A percentile compares a stretch with the other conserved stretches of the same genome.
These are phyloP conservation scores for Eremobia ochroleuca DNA, from an alignment of 2,888 invertebrate genomes.

Conservation along the genomic window DNA sequence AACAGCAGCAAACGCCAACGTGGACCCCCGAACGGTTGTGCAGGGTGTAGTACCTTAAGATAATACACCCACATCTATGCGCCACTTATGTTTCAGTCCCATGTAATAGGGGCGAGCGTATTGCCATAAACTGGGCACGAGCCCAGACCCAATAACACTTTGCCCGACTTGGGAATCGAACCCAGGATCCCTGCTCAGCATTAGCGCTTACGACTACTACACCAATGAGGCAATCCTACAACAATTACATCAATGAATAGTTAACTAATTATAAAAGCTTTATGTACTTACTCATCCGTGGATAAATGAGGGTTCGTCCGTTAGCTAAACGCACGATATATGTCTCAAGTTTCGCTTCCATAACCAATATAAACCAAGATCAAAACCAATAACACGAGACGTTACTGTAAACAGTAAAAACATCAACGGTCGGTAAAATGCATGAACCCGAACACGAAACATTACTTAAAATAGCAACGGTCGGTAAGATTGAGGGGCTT, in stretches of 20 bases:
- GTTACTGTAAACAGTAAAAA: too few species aligned
- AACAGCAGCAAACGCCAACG: too few species aligned
- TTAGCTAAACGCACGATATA: conserved; percentile 2
- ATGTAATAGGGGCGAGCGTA: neutral
- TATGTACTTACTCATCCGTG: conserved; percentile 15
- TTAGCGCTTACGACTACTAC: neutral
- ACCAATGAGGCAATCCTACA: neutral
- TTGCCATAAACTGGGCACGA: neutral
- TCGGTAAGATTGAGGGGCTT: neutral
- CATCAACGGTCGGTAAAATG: neutral
- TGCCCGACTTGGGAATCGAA: too few species aligned
- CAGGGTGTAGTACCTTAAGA: neutral
- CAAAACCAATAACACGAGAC: neutral
- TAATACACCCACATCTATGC: neutral
- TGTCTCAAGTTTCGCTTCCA: neutral
- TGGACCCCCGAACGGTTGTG: neutral
- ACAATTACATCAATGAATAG: neutral
- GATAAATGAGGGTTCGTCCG: neutral
- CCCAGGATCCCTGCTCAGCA: neutral
- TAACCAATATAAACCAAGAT: conserved; percentile 16
- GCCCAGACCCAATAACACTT: neutral
- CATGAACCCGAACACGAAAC: neutral
- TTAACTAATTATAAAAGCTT: neutral
- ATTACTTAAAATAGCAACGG: neutral
- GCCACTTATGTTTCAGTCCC: neutral